Conservation (phyloP, 2,888 invertebrate genomes). For the Amitus sp. region DNA sequence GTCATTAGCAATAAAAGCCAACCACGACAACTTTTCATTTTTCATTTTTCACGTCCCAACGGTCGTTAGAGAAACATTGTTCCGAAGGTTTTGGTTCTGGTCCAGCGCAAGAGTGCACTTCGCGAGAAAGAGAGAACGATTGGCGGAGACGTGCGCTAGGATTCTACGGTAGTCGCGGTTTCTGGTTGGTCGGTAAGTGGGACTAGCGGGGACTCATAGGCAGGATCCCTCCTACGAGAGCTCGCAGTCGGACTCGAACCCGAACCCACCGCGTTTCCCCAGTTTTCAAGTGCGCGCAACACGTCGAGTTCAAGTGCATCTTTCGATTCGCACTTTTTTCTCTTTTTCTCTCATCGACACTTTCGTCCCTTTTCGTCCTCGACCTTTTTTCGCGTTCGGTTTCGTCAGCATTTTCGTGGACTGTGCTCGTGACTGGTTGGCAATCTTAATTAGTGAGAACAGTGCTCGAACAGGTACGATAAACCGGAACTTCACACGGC, state of each 20-base stretch:
- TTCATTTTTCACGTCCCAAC: background rate
- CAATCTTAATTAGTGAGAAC: constrained; percentile 32
- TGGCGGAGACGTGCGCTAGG: constrained; percentile 57
- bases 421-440: constrained; percentile 35
- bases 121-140: constrained; percentile 47
- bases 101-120: constrained; percentile 6
- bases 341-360: background rate
- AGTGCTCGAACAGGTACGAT: constrained; percentile 35
- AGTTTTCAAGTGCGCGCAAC: constrained; percentile 42
- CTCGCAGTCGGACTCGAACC: constrained; percentile 63
- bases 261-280: constrained; percentile 54
- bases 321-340: constrained; percentile 7
- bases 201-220: constrained; percentile 66
- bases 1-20: constrained; percentile 4
- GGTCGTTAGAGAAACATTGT: constrained; percentile 1
- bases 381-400: constrained; percentile 20
- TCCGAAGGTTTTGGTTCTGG: constrained; percentile 12
- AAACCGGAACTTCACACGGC: constrained; percentile 2
- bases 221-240: constrained; percentile 62
- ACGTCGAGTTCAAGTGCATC: constrained; percentile 38
- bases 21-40: background rate
- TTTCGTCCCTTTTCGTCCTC: background rate
- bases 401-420: constrained; percentile 34
- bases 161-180: constrained; percentile 60
- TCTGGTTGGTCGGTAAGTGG: constrained; percentile 66